These are phyloP conservation scores for Drosophila grimshawi DNA, from an alignment of 1,140 invertebrate species.

Conservation along the genomic window DNA sequence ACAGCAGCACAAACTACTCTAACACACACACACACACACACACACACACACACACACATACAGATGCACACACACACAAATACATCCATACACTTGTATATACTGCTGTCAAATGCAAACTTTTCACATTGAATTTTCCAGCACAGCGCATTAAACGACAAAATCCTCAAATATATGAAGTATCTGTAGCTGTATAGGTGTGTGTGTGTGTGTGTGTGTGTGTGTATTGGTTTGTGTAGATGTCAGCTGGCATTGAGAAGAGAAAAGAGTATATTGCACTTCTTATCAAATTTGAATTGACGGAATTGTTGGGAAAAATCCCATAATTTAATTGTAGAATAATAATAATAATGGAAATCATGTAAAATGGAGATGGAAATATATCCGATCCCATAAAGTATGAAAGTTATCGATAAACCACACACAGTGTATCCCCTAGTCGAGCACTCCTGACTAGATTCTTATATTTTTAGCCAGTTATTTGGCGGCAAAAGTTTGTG, in stretches of 20 bases:
- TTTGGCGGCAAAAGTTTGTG: conserved; percentile 55
- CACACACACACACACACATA: neutral
- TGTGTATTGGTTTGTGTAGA: conserved; percentile 6
- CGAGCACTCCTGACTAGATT: neutral
- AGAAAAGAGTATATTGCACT: conserved; percentile 10
- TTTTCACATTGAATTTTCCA: conserved; percentile 80
- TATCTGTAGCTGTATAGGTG: neutral
- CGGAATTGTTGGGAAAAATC: neutral
- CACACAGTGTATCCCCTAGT: neutral
- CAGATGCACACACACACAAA: neutral
- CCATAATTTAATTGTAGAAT: neutral
- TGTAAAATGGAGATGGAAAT: no score
- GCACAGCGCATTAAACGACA: conserved; percentile 66
- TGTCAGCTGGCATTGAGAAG: conserved; percentile 7
- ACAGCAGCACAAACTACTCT: neutral
- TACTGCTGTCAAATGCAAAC: conserved; percentile 59
- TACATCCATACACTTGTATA: neutral
- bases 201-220: conserved; percentile 6
- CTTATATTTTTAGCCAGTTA: conserved; percentile 20
- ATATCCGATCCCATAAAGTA: no score
- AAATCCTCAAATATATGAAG: conserved; percentile 38
- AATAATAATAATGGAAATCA: no score
- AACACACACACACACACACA: neutral
- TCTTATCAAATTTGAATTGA: neutral
- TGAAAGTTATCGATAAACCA: no score